Conservation (phyloP, 1,140 invertebrate species). For the Caenorhabditis briggsae region DNA sequence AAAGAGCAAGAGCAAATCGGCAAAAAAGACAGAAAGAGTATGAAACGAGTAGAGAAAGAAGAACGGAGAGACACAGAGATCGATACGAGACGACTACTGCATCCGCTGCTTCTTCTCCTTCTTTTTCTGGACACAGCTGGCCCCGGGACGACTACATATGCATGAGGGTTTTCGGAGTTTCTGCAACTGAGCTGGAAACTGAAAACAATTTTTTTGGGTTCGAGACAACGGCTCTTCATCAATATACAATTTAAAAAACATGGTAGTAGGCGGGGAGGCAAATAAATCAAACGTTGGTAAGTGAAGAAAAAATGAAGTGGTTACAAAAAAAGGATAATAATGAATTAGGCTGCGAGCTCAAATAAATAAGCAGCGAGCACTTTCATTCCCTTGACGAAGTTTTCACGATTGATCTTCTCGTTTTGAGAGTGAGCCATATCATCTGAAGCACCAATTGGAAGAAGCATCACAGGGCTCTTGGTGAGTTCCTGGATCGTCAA, state of each 20-base stretch:
- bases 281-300: background rate
- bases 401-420: conserved; percentile 87
- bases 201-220: conserved; percentile 34
- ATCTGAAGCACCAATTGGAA: conserved; percentile 89
- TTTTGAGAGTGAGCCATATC: conserved; percentile 98
- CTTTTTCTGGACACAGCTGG: conserved; percentile 49
- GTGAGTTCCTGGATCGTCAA: conserved; percentile 90
- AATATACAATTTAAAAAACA: conserved; percentile 51
- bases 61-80: conserved; percentile 36
- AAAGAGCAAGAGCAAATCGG: conserved; percentile 53
- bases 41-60: conserved; percentile 21
- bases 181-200: conserved; percentile 32
- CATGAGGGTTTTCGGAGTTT: conserved; percentile 37
- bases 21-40: conserved; percentile 50
- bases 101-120: conserved; percentile 20
- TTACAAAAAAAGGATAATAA: background rate
- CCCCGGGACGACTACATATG: conserved; percentile 43
- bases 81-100: conserved; percentile 40
- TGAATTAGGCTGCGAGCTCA: conserved; percentile 20
- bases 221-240: background rate
- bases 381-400: conserved; percentile 62
- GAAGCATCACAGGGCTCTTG: conserved; percentile 90
- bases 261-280: background rate
- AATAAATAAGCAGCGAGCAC: conserved; percentile 45
- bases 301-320: background rate